Base-by-base conservation (phyloP, 2,113 vertebrate genomes). In the Prunella himalayana region DNA sequence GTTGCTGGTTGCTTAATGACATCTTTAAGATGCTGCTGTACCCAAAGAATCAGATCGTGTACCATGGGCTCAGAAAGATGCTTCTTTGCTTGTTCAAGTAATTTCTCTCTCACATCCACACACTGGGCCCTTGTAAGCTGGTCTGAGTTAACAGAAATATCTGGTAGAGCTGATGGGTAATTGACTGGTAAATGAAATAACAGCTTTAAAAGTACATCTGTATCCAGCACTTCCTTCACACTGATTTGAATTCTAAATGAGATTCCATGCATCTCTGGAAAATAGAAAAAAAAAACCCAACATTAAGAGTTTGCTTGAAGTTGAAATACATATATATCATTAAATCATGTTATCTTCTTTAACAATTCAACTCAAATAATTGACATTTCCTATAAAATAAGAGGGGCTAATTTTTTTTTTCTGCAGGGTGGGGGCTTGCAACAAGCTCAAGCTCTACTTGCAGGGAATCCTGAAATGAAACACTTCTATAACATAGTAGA, bases 1-100 rank as follows among this genome's bases (percentile, higher is more conserved):
- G 65, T 11, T 89, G 91, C 92, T 19, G 90, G 71, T 72, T 76
- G 94, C 82, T 89, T 95, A 85, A 98, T 85, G 63, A 98, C 31
- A 12, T 76, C 89, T 60, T 97, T 94, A 60, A 98, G 97, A 94
- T 98, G 97, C 87, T 98, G 97, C 79, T 98, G 98, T 78, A 98
- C 87, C 99, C 99, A 99, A 35, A 98, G 97, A 49, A 99, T 94
- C 92, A 99, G 97, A 59, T 98, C 91, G 0, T 98, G 98, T 37
- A 99, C 95, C 98, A 99, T 98, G 33, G 98, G 98, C 49, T 98
- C 97, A 27, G 97, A 88, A 83, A 97, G 91, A 94, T 98, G 98
- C 20, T 75, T 92, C 85, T 96, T 86, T 30, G 98, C 98, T 89
- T 98, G 97, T 64, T 97, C 96, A 30, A 98, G 96, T 80, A 99